Conservation (phyloP, 2,888 invertebrate species). For the Ferrisia virgata region DNA sequence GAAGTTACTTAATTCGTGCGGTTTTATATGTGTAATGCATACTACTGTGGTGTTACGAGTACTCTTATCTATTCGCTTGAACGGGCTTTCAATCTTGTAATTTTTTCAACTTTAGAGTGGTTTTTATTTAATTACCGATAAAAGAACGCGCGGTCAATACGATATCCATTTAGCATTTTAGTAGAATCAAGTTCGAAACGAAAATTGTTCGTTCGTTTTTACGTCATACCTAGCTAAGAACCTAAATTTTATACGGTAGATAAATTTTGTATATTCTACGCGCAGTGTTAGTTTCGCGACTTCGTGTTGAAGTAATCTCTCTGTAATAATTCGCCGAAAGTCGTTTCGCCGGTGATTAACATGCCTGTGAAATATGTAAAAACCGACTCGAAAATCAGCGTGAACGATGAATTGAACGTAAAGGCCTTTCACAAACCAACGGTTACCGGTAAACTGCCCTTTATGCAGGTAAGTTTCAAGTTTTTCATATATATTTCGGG, state of each 20-base stretch:
- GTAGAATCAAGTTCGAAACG: background rate
- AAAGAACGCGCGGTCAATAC: background rate
- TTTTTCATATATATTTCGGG: background rate
- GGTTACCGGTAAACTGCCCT: background rate
- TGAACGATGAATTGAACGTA: background rate
- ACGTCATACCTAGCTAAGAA: background rate
- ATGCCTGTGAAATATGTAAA: slow-evolving; percentile 18
- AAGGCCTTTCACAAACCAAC: background rate
- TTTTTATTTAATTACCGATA: slow-evolving; percentile 16
- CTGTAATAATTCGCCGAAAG: background rate
- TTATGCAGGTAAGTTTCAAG: slow-evolving; percentile 9
- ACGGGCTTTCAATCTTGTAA: slow-evolving; percentile 2
- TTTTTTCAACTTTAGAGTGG: background rate
- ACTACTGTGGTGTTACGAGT: background rate
- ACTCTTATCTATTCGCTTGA: slow-evolving; percentile 7
- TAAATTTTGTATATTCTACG: background rate
- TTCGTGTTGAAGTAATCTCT: background rate
- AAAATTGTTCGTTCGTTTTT: background rate
- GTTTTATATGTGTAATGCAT: background rate
- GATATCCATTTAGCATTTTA: background rate
- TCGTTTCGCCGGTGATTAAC: background rate
- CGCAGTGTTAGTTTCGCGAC: background rate
- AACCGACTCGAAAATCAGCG: background rate
- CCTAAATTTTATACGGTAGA: background rate
- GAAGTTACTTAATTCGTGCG: background rate